Evolutionary conservation across 2,113 vertebrate species (phyloP).

Genomic region (Aphyosemion australe): DNA sequence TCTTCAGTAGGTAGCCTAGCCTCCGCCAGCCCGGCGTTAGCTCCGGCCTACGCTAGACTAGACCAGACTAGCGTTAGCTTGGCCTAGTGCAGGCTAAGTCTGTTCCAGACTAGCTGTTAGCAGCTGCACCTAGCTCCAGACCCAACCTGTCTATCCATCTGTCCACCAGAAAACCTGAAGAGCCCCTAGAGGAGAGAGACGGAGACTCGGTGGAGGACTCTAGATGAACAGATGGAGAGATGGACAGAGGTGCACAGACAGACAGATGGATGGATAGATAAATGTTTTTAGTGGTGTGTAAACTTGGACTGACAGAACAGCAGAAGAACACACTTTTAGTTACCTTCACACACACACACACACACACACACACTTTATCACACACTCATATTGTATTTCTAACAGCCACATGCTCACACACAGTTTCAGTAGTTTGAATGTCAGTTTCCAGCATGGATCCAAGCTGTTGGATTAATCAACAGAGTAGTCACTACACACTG

Average conservation of each 20-base stretch:
- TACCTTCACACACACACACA: constrained; percentile 37
- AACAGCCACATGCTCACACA: constrained; percentile 5
- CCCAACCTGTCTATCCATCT: constrained; percentile 41
- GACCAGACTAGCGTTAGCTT: constrained; percentile 63
- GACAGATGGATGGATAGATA: constrained; percentile 32
- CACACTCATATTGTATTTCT: constrained; percentile 30
- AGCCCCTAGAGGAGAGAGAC: constrained; percentile 30
- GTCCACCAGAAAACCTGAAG: constrained; percentile 45
- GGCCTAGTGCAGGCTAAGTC: constrained; percentile 53
- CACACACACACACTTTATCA: too few species aligned
- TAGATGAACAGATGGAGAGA: constrained; percentile 27
- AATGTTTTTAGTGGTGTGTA: constrained; percentile 14
- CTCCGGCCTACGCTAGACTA: constrained; percentile 57
- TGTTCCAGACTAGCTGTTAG: constrained; percentile 55
- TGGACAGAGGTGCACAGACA: constrained; percentile 33
- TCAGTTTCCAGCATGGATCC: constrained; percentile 54
- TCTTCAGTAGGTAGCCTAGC: constrained; percentile 89
- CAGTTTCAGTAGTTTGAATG: too few species aligned
- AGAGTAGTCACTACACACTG: constrained; percentile 81
- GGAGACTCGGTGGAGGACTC: constrained; percentile 30
- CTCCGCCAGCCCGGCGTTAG: constrained; percentile 14
- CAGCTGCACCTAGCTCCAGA: constrained; percentile 54
- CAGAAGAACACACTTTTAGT: constrained; percentile 42
- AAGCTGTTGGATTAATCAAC: constrained; percentile 65
- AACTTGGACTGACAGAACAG: constrained; percentile 67